These are phyloP conservation scores for Ornithorhynchus anatinus DNA, from an alignment of 2,113 vertebrate genomes.

Conservation along the genomic window DNA sequence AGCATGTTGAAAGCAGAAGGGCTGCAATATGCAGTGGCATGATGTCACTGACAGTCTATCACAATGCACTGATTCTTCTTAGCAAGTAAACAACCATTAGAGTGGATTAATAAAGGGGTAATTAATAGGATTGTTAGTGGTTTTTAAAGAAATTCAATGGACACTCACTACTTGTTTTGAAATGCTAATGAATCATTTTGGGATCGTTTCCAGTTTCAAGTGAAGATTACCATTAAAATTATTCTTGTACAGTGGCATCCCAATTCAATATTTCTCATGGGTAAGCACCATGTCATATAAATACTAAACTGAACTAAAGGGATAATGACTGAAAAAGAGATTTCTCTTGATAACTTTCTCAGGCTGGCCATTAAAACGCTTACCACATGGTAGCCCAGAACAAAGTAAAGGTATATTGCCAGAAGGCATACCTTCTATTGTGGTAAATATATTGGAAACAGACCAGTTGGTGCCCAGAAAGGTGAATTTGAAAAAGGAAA, in stretches of 20 bases:
- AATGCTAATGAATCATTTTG: slow-evolving; percentile 27
- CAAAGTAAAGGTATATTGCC: background rate
- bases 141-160: slow-evolving; percentile 4
- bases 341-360: background rate
- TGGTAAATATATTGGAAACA: background rate
- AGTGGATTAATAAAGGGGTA: background rate
- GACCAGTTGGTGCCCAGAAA: background rate
- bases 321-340: background rate
- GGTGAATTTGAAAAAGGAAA: background rate
- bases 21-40: background rate
- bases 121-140: slow-evolving; percentile 12
- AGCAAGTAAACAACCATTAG: slow-evolving; percentile 11
- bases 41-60: slow-evolving; percentile 22
- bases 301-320: background rate
- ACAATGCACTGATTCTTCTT: background rate
- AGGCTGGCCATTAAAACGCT: rapidly evolving
- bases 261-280: background rate
- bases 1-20: background rate
- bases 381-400: background rate
- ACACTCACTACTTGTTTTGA: slow-evolving; percentile 24
- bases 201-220: slow-evolving; percentile 13
- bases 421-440: too few species aligned
- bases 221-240: slow-evolving; percentile 3
- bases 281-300: background rate
- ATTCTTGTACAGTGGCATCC: background rate